Evolutionary conservation across 2,888 invertebrate genomes (phyloP), one percentile per base, ranked within the genome.

Genomic region (Conistra vaccinii): DNA sequence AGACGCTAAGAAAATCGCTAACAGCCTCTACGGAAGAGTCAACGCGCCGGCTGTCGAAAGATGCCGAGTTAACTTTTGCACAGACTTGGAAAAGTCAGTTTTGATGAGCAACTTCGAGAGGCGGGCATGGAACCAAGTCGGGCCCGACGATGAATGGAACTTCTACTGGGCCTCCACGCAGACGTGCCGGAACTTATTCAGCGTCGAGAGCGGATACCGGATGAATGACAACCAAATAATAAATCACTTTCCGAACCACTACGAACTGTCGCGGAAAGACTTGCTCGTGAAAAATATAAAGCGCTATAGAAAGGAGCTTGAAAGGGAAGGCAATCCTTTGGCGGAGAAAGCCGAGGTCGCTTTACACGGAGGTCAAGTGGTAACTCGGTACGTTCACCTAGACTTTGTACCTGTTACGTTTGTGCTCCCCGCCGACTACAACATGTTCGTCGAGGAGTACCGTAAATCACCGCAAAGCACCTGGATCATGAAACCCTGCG

Each of bases 401-500:
- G 99, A 91, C 95, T 99, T 99, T 89, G 98, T 99, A 83, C 99
- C 99, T 0, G 97, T 98, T 32, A 99, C 99, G 0, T 99, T 98
- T 93, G 98, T 99, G 55, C 96, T 99, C 69, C 99, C 99, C 3
- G 98, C 99, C 67, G 99, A 99, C 94, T 99, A 99, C 93, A 99
- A 99, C 93, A 98, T 99, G 97, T 99, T 99, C 94, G 99, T 99
- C 2, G 99, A 99, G 92, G 99, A 99, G 92, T 99, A 99, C 92
- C 97, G 99, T 71, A 99, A 99, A 95, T 98, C 98, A 84, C 99
- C 99, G 0, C 98, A 98, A 91, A 98, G 98, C 88, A 99, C 99
- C 1, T 99, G 99, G 99, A 99, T 99, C 84, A 99, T 99, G 98
- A 99, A 99, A 93, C 99, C 99, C 0, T 99, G 99, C 92, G 99